Evolutionary conservation across 2,113 vertebrate species (phyloP).

Genomic region (Lontra canadensis): DNA sequence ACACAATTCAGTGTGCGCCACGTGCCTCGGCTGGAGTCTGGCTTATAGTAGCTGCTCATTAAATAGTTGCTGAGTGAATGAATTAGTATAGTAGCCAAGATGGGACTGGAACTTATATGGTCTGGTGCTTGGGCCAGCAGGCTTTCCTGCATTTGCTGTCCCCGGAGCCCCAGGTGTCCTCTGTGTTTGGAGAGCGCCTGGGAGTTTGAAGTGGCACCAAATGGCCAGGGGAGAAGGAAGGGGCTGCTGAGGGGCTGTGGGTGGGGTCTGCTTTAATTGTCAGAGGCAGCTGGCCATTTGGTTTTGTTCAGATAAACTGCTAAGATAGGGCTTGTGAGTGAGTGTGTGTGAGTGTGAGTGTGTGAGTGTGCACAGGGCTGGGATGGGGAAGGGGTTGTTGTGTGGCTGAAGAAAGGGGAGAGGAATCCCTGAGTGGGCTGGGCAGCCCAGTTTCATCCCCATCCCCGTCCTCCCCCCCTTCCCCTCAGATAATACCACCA

Average conservation of each 20-base stretch:
- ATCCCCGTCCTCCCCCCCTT: background rate
- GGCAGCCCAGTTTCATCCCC: background rate
- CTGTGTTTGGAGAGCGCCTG: background rate
- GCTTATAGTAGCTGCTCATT: background rate
- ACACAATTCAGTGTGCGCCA: background rate
- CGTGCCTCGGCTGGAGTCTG: background rate
- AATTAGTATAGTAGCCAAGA: background rate
- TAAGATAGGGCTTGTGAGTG: background rate
- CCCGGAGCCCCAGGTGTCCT: background rate
- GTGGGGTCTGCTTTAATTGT: background rate
- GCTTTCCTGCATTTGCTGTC: background rate
- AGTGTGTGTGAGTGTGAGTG: background rate
- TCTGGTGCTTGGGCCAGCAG: background rate
- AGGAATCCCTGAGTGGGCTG: background rate
- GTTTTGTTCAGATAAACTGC: slow-evolving; percentile 63
- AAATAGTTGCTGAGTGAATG: background rate
- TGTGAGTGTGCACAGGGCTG: background rate
- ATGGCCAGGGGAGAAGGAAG: background rate
- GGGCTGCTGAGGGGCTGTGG: background rate
- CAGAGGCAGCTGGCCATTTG: slow-evolving; percentile 66
- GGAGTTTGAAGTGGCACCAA: slow-evolving; percentile 32
- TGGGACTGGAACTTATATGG: background rate
- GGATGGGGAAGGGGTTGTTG: background rate
- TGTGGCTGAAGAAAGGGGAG: background rate
- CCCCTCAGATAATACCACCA: background rate